Percentiles rank a stretch among this genome's conserved stretches.
These are phyloP conservation scores for Callospermophilus lateralis DNA, from an alignment of 2,113 vertebrate genomes.

Conservation along the genomic window DNA sequence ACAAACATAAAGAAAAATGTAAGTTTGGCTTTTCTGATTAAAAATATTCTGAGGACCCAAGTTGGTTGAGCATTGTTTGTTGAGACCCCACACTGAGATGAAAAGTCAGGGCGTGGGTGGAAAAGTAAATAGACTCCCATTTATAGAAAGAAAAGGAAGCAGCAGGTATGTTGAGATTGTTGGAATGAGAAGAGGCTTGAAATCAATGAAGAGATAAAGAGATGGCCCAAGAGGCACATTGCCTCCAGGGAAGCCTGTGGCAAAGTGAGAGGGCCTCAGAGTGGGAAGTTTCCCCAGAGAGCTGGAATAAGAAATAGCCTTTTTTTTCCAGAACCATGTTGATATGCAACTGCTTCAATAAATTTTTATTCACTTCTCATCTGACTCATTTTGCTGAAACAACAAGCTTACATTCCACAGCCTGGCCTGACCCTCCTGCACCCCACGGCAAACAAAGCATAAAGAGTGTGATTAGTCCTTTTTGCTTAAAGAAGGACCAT, in stretches of 20 bases:
- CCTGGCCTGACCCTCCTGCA: neutral
- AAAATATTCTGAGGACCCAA: neutral
- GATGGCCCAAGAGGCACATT: neutral
- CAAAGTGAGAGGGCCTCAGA: neutral
- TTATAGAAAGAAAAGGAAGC: neutral
- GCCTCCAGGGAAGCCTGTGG: neutral
- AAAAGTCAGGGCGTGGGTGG: neutral
- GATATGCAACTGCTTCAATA: constrained; percentile 30
- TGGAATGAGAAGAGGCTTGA: neutral
- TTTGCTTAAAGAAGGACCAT: neutral
- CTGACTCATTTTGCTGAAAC: constrained; percentile 69
- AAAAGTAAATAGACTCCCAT: neutral
- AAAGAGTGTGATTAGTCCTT: constrained; percentile 9
- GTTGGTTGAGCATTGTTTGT: neutral
- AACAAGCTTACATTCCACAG: constrained; percentile 67
- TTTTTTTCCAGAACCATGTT: neutral
- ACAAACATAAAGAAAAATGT: constrained; percentile 19
- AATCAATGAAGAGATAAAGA: neutral
- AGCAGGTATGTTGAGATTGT: neutral
- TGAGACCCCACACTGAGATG: neutral
- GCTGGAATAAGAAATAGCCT: neutral
- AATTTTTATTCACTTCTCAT: constrained; percentile 59
- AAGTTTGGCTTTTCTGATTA: constrained; percentile 23
- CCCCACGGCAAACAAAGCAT: constrained; percentile 5
- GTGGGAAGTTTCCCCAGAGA: neutral